These are phyloP conservation scores for Halcyon malimbica DNA, from an alignment of 2,113 vertebrate species.

Conservation along the genomic window DNA sequence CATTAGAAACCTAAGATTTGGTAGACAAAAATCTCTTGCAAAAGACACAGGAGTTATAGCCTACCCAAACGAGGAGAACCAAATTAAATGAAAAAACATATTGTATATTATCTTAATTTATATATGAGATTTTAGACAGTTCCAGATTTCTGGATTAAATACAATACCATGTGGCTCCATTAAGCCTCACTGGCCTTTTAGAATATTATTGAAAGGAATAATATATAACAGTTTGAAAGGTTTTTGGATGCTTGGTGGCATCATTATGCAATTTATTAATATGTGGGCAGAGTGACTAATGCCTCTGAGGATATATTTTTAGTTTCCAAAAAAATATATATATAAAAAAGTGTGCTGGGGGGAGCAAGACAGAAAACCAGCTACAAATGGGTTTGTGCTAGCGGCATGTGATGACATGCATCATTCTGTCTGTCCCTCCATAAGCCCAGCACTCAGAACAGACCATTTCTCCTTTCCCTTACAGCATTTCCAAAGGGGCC, in stretches of 20 bases:
- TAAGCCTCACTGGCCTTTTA: constrained; percentile 60
- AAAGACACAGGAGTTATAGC: constrained; percentile 41
- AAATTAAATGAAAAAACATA: constrained; percentile 67
- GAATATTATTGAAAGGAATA: constrained; percentile 68
- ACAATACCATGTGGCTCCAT: constrained; percentile 69
- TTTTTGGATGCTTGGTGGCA: constrained; percentile 69
- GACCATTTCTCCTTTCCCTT: background rate
- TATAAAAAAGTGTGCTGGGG: background rate
- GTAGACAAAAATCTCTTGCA: constrained; percentile 30
- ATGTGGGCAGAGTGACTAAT: constrained; percentile 71
- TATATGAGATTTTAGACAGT: constrained; percentile 59
- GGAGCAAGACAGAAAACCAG: constrained; percentile 20
- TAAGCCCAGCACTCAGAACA: background rate
- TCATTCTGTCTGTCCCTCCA: constrained; percentile 3
- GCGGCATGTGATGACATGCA: background rate
- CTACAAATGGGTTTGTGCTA: constrained; percentile 35
- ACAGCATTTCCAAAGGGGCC: background rate
- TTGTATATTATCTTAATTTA: constrained; percentile 64
- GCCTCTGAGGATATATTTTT: constrained; percentile 59
- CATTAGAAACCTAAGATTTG: background rate
- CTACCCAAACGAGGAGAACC: constrained; percentile 19
- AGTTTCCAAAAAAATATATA: constrained; percentile 9
- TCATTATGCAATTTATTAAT: constrained; percentile 73
- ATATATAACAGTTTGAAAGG: constrained; percentile 67
- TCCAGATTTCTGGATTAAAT: constrained; percentile 70